Base-by-base conservation (phyloP, 1,140 invertebrate genomes). In the Bombus huntii region DNA sequence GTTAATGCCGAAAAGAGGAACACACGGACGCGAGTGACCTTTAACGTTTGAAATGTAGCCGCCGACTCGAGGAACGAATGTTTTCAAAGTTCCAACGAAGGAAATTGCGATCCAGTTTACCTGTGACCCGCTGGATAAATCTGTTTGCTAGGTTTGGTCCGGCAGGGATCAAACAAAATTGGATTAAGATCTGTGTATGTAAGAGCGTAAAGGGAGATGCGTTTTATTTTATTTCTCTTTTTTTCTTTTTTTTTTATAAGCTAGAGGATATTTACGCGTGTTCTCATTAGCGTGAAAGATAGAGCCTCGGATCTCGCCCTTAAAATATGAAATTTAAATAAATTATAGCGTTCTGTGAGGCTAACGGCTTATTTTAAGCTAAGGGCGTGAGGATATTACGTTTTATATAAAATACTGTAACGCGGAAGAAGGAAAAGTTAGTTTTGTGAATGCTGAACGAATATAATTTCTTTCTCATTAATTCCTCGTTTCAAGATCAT, bases 11-110 rank as follows among this genome's bases (percentile, higher is more conserved):
- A 62, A 42, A 66, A 39, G 59, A 31, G 75, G 37, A 18, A 31
- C 75, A 8, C 18, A 62, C 53, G 13, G 25, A n/a, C 57, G 12
- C 31, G 73, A 75, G 31, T 53, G 73, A 42, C 42, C n/a, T 76
- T 76, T 31, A 78, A 42, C 59, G 59, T 65, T 78, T 53, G 28
- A 31, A 31, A 65, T 9, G 75, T 8, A 42, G 37, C 18, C 37
- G 28, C 8, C 34, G 75, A 65, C 42, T 73, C 42, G n/a, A 75
- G n/a, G n/a, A 34, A 73, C 71, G 44, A 18, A 3, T 13, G 47
- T 77, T 78, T 78, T 65, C 59, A 31, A 78, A 78, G 37, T 78
- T 42, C 57, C 75, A 42, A 62, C n/a, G 71, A n/a, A 62, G 74
- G 9, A 37, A 39, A 76, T 39, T 10, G 44, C 47, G 31, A 75